Conservation (phyloP, 1,140 invertebrate genomes). For the Xylocopa sonorina region DNA sequence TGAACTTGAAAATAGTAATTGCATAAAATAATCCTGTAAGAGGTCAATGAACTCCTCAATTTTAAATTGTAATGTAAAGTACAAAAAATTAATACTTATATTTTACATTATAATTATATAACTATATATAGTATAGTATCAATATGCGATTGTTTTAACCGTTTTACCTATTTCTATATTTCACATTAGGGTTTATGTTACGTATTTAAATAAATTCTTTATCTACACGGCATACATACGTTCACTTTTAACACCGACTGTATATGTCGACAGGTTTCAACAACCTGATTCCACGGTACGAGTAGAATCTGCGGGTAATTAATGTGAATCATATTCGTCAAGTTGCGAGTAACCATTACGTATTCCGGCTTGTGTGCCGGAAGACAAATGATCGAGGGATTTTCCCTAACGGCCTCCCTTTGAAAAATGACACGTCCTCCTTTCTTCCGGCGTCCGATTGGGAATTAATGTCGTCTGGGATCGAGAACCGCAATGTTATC, state of each 20-base stretch:
- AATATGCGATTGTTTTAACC: too few species aligned
- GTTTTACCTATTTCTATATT: too few species aligned
- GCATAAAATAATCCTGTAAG: not conserved
- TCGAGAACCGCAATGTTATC: not conserved
- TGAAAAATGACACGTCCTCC: constrained; percentile 1
- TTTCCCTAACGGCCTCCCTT: not conserved
- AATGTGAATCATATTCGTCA: constrained; percentile 13
- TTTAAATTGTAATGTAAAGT: too few species aligned
- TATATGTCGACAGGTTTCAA: not conserved
- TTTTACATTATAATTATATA: too few species aligned
- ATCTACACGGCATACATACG: too few species aligned
- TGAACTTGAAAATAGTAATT: too few species aligned
- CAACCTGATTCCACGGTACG: constrained; percentile 20
- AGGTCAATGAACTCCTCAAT: too few species aligned
- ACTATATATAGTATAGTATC: too few species aligned
- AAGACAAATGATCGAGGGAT: not conserved
- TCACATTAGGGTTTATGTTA: too few species aligned
- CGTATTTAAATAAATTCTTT: too few species aligned
- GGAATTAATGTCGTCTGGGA: not conserved
- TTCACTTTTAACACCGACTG: not conserved
- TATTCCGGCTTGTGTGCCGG: not conserved
- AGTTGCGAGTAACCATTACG: not conserved
- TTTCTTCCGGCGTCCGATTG: not conserved
- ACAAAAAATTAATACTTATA: too few species aligned
- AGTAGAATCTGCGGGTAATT: constrained; percentile 15